Base-by-base conservation (phyloP, 92 coral and sea anemone species). In the Bergia sp. region DNA sequence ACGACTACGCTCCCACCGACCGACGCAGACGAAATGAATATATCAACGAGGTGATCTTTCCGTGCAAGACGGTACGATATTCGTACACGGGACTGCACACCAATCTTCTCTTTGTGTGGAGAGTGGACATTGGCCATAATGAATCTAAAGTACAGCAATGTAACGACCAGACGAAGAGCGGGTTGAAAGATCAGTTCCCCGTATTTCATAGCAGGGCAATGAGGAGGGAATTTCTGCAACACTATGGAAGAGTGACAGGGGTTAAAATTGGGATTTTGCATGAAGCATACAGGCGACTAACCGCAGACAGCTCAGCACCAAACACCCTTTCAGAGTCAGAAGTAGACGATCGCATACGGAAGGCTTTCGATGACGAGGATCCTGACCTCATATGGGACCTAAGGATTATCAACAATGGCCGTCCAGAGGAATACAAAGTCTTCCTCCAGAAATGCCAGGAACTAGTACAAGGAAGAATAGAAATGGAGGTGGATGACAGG, bases 71-170 rank as follows among this genome's bases (percentile, higher is more conserved):
- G 29, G 80, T 82, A 47, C 55, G 82, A 40, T 89, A 89, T 79
- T 65, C 91, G 37, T 81, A 89, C 82, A 82, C 91, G 21, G 88
- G 81, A 81, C 80, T 81, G 5, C 91, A 89, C 43, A 81, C 64
- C 75, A 88, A 89, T 64, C 91, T 89, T 41, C 82, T 81, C 13
- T 89, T 89, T 73, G 91, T 89, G 73, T 81, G 87, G 87, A 89
- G 72, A 67, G 86, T 88, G 58, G 90, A 72, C 49, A 43, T 80
- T 23, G 77, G 53, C 76, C 71, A 88, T 64, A 76, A 40, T 71
- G 80, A 40, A 58, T 38, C 75, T 72, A 87, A 89, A 73, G 21
- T 49, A 74, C 80, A 69, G 69, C 71, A 82, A 71, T 77, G 66
- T 41, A 89, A 77, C 58, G 57, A 53, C 65, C 78, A 47, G 41